Percentiles rank a stretch among this genome's conserved stretches.
These are phyloP conservation scores for Aphis craccivora DNA, from an alignment of 1,140 invertebrate genomes.

Conservation along the genomic window DNA sequence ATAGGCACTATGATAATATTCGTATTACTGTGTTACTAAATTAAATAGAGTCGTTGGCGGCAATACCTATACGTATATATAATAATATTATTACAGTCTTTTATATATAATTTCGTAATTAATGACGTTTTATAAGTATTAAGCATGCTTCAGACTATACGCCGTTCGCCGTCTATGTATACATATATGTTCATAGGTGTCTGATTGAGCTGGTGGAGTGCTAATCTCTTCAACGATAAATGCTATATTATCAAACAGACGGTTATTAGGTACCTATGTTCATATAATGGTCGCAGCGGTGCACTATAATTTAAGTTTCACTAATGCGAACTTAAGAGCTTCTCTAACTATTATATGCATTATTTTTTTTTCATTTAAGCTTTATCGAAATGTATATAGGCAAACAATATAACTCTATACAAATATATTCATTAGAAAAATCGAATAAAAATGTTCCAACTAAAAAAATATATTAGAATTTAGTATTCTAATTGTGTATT, in stretches of 20 bases:
- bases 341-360: background rate
- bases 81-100: constrained; percentile 11
- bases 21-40: constrained; percentile 26
- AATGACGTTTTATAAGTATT: constrained; percentile 16
- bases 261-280: background rate
- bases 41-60: constrained; percentile 42
- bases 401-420: background rate
- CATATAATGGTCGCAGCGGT: background rate
- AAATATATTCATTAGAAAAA: background rate
- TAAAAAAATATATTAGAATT: background rate
- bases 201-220: background rate
- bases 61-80: background rate
- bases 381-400: background rate
- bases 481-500: constrained; percentile 13
- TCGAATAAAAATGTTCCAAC: background rate
- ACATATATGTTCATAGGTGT: background rate
- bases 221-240: background rate
- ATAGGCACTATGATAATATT: background rate
- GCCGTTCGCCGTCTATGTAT: background rate
- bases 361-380: background rate
- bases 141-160: background rate
- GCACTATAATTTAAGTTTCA: background rate
- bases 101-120: constrained; percentile 26
- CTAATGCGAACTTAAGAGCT: background rate
- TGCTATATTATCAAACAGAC: background rate